phyloP scores from a whole-genome alignment of 2,888 invertebrate species.

The Mimumesa dahlbomi region DNA sequence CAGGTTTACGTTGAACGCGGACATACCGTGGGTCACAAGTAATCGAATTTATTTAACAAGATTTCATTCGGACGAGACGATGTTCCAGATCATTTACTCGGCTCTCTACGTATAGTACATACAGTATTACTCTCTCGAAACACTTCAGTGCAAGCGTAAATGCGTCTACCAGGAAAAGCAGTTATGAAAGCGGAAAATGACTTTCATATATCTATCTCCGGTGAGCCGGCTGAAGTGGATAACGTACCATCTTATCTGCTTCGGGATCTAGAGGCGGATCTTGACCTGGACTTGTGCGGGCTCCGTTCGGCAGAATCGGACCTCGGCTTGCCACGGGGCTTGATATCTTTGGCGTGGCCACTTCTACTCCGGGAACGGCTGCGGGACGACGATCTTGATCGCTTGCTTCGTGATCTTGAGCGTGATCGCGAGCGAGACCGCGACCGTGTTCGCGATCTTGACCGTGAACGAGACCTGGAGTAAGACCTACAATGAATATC shows the following conservation, averaged over 20 bases:
- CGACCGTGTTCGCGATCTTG: constrained; percentile 73
- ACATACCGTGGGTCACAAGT: too few relatives aligned
- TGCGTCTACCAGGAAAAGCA: too few relatives aligned
- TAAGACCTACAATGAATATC: constrained; percentile 46
- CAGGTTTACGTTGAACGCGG: too few relatives aligned
- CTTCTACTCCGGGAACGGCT: constrained; percentile 83
- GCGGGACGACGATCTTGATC: constrained; percentile 83
- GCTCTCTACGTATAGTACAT: too few relatives aligned
- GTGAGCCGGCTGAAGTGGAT: constrained; percentile 13
- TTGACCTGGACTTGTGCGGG: constrained; percentile 75
- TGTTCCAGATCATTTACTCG: too few relatives aligned
- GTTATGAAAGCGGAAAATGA: too few relatives aligned
- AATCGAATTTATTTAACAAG: too few relatives aligned
- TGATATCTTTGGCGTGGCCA: constrained; percentile 66
- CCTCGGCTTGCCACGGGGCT: constrained; percentile 73
- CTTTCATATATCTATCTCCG: too few relatives aligned
- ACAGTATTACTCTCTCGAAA: too few relatives aligned
- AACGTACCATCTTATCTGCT: constrained; percentile 71
- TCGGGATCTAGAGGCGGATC: constrained; percentile 75
- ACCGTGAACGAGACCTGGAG: constrained; percentile 76
- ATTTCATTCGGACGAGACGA: too few relatives aligned
- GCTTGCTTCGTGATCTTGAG: constrained; percentile 80
- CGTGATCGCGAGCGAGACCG: constrained; percentile 78
- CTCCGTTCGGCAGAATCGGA: constrained; percentile 75
- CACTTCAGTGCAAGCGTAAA: too few relatives aligned